These are phyloP conservation scores for Telmatochromis sp. DNA, from an alignment of 2,113 vertebrate genomes.

Conservation along the genomic window DNA sequence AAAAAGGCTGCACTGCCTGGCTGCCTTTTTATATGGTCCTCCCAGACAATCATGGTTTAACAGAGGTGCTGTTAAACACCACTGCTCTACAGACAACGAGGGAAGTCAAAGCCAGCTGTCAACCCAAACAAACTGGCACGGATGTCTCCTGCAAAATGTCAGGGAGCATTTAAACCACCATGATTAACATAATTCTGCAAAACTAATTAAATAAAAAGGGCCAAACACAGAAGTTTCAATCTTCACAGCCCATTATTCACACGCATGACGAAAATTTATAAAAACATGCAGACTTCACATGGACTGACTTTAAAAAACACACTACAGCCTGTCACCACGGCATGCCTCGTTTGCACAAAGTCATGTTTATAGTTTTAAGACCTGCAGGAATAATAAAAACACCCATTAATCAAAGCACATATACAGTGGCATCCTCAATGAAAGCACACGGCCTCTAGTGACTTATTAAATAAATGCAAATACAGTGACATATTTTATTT, in stretches of 20 bases:
- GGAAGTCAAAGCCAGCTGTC: neutral
- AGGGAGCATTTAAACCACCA: neutral
- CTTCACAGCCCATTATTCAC: neutral
- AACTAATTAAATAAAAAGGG: neutral
- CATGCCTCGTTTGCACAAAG: neutral
- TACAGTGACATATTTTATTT: neutral
- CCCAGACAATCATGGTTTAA: neutral
- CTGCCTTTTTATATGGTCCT: neutral
- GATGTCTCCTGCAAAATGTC: neutral
- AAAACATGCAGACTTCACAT: neutral
- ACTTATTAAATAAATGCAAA: neutral
- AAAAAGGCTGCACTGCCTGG: neutral
- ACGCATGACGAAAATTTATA: neutral
- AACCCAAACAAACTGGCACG: neutral
- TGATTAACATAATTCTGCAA: neutral
- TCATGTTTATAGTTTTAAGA: neutral
- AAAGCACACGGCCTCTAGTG: neutral
- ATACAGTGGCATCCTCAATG: fast-evolving
- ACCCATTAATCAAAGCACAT: neutral
- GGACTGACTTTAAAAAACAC: neutral
- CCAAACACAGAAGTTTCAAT: neutral
- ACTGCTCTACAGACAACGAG: neutral
- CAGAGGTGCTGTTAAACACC: neutral
- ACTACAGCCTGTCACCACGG: neutral
- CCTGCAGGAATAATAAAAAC: neutral